Evolutionary conservation across 2,113 vertebrate genomes (phyloP).

Genomic region (Polypterus bichir): DNA sequence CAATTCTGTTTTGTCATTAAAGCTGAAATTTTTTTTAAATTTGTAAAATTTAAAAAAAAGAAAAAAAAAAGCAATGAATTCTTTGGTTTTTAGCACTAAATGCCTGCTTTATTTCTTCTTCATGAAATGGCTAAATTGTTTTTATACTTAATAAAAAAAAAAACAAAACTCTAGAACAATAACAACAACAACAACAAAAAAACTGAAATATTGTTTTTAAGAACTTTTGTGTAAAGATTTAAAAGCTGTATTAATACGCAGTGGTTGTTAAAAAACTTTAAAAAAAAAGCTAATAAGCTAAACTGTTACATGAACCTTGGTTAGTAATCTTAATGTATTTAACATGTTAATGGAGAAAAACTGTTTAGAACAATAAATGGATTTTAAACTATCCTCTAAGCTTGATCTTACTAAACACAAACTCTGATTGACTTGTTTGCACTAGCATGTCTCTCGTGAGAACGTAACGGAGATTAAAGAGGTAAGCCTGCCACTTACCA

Average conservation of each 20-base stretch:
- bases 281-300: slow-evolving; percentile 69
- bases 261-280: slow-evolving; percentile 79
- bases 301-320: slow-evolving; percentile 78
- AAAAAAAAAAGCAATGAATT: slow-evolving; percentile 34
- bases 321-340: slow-evolving; percentile 76
- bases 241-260: slow-evolving; percentile 79
- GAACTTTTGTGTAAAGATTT: slow-evolving; percentile 75
- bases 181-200: too few relatives aligned
- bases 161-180: slow-evolving; percentile 44
- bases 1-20: slow-evolving; percentile 81
- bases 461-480: slow-evolving; percentile 94
- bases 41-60: slow-evolving; percentile 55
- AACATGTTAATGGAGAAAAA: slow-evolving; percentile 76
- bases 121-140: slow-evolving; percentile 77
- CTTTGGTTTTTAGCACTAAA: slow-evolving; percentile 79
- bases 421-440: slow-evolving; percentile 88
- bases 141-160: slow-evolving; percentile 68
- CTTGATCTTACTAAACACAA: slow-evolving; percentile 92
- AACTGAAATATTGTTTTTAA: slow-evolving; percentile 54
- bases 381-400: slow-evolving; percentile 87
- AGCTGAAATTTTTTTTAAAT: slow-evolving; percentile 76
- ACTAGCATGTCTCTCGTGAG: slow-evolving; percentile 83
- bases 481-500: slow-evolving; percentile 88
- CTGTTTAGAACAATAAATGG: slow-evolving; percentile 87
- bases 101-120: slow-evolving; percentile 74